A percentile compares a stretch with the other conserved stretches of the same genome.
These are phyloP conservation scores for Mormyrops attenuatus DNA, from an alignment of 2,797 vertebrate genomes.

Conservation along the genomic window DNA sequence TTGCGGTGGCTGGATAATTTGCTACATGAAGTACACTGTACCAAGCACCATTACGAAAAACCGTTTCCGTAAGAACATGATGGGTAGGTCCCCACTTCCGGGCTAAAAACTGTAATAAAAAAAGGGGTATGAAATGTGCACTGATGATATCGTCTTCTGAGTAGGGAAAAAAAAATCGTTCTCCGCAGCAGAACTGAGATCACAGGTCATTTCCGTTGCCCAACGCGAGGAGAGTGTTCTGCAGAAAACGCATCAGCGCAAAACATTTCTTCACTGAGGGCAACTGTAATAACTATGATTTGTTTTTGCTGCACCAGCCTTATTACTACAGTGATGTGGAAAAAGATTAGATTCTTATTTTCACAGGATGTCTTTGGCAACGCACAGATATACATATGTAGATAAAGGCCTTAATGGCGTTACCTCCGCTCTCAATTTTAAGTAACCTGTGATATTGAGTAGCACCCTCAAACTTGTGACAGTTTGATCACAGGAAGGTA, in stretches of 20 bases:
- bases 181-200: neutral
- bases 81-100: neutral
- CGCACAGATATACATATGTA: neutral
- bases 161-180: neutral
- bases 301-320: neutral
- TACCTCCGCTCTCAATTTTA: neutral
- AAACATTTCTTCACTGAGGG: neutral
- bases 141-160: neutral
- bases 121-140: neutral
- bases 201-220: neutral
- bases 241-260: neutral
- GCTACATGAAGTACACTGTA: slow-evolving; percentile 8
- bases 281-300: neutral
- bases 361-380: slow-evolving; percentile 18
- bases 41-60: slow-evolving; percentile 16
- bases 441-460: neutral
- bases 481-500: slow-evolving; percentile 28
- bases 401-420: neutral
- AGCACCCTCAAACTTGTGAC: neutral
- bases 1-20: slow-evolving; percentile 13
- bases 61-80: slow-evolving; percentile 7
- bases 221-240: neutral
- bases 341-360: neutral
- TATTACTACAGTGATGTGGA: neutral
- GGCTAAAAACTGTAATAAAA: neutral